Base-by-base conservation (phyloP, 2,113 vertebrate species). In the Callocephalon fimbriatum region DNA sequence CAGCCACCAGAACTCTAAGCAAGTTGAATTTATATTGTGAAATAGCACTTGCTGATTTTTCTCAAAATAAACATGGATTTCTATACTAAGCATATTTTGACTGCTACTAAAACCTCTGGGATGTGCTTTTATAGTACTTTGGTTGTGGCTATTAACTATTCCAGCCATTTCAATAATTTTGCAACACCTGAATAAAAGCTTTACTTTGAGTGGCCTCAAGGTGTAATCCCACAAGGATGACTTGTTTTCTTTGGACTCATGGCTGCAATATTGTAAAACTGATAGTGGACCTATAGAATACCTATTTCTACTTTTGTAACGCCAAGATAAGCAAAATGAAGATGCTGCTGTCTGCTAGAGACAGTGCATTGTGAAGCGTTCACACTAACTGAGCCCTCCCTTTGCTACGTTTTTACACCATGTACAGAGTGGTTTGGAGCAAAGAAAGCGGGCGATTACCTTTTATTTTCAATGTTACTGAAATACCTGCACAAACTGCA, bases 11-110 rank as follows among this genome's bases (percentile, higher is more conserved):
- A 91, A 96, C 91, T 95, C 87, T 95, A 97, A 96, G 77, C 50
- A 86, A 88, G 62, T 96, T 82, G 97, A 97, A 98, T 93, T 98
- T 96, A 95, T 97, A 95, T 96, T 95, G 79, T 97, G 84, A 96
- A 95, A 88, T 93, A 84, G 17, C 31, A 93, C 90, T 98, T 97
- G 93, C 90, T 86, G 37, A 54, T 78, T 80, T 96, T 95, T 95
- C 97, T 97, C 62, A 27, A 96, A 97, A 97, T 97, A 97, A 98
- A 98, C 72, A 73, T 68, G 47, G 75, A 85, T 98, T 98, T 98
- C 96, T 98, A 97, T 93, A 96, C 82, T 94, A 96, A 97, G 58
- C 91, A 85, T 97, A 98, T 98, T 98, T 98, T 97, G 97, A 97
- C 97, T 95, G 95, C 95, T 95, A 90, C 86, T 97, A 84, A 96